Base-by-base conservation (phyloP, 2,113 vertebrate species). In the Herpetotheres cachinnans region DNA sequence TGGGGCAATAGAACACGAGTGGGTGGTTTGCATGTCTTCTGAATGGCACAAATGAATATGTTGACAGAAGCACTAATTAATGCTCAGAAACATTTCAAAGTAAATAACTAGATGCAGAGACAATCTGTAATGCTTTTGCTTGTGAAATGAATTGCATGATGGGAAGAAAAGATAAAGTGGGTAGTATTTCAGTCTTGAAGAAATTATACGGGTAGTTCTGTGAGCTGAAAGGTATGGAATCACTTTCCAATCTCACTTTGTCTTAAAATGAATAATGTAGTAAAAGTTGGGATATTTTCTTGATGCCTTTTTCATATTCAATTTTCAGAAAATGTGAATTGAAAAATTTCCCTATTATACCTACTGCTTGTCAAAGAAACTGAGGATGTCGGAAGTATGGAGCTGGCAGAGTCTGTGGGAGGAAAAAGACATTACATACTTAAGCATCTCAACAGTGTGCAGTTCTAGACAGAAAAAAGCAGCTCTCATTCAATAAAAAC, bases 1-100 rank as follows among this genome's bases (percentile, higher is more conserved):
- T 58, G 46, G 27, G 58, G 12, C 55, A 93, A 16, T 54, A 38
- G 32, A 61, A 83, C 4, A 3, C 10, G 12, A 55, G 59, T 90
- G 55, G 63, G 63, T 77, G n/a, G 46, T 92, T 62, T 82, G 13
- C 19, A 26, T 82, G 50, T 82, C 44, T 85, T 83, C 30, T 6
- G 8, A 95, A 86, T 38, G 42, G 34, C 22, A 95, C 76, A 76
- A 94, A 87, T 76, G 22, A n/a, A 14, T 86, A 52, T 85, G 72
- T 83, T 89, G 40, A 93, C 70, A 95, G 58, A 82, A 88, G 32
- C 2, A 72, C 29, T 95, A 91, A 97, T 93, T 96, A 97, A 80
- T 46, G 61, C 27, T 81, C 20, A 96, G 78, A 81, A 66, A 82
- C 52, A 61, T 71, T 90, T 96, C 69, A 82, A 89, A 94, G 66